Evolutionary conservation across 2,113 vertebrate species (phyloP).

Genomic region (Nesogale talazaci): DNA sequence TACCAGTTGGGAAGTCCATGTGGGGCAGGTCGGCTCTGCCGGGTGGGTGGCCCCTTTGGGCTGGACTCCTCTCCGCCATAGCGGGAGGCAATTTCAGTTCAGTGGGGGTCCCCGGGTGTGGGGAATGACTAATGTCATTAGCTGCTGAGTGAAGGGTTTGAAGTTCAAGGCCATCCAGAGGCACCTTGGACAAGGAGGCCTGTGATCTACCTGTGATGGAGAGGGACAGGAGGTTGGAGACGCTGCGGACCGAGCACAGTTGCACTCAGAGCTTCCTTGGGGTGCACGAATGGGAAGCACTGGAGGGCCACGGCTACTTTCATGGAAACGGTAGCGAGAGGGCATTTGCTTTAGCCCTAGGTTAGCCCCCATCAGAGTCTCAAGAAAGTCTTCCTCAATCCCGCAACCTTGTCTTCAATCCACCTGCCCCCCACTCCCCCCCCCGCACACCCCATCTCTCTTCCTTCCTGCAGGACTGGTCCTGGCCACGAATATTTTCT

Average conservation of each 20-base stretch:
- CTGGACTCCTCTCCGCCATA: neutral
- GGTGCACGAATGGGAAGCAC: neutral
- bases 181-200: neutral
- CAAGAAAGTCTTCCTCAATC: neutral
- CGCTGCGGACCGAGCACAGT: neutral
- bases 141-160: neutral
- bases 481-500: neutral
- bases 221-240: neutral
- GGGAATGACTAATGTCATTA: neutral
- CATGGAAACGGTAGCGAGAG: neutral
- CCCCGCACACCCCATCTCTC: neutral
- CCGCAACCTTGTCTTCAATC: neutral
- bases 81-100: neutral
- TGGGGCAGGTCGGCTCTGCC: neutral
- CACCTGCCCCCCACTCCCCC: neutral
- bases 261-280: neutral
- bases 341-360: neutral
- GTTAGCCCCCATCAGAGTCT: neutral
- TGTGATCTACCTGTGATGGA: neutral
- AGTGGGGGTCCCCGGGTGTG: neutral
- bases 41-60: neutral
- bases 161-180: neutral
- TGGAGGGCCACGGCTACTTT: neutral
- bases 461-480: conserved; percentile 52
- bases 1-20: neutral